Base-by-base conservation (phyloP, 2,113 vertebrate genomes). In the Microcebus murinus region DNA sequence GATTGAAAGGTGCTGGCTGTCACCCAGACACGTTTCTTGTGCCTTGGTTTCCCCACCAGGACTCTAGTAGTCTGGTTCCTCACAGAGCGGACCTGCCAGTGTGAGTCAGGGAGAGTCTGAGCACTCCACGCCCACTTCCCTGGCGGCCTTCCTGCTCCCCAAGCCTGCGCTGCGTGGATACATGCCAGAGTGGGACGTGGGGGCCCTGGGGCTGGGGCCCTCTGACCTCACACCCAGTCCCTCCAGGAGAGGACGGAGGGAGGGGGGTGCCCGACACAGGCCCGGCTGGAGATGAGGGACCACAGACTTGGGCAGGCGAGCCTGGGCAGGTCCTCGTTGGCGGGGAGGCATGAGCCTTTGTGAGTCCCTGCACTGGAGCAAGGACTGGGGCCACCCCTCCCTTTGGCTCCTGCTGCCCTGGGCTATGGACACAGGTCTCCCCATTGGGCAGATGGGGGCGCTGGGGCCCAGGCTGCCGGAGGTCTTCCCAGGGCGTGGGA, bases 241-340 rank as follows among this genome's bases (percentile, higher is more conserved):
- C 77, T 87, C 29, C 52, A 55, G 71, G 86, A 65, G n/a, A 85
- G 77, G 48, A 25, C 23, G 0, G 0, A 50, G 45, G 73, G 76
- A 48, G 76, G 90, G 90, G 42, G 74, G 79, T 31, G 23, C 87
- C 95, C 63, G 93, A 96, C 57, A 25, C 50, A 34, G 87, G 94
- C 87, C 94, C 65, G 34, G 76, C 80, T 1, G 29, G 94, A 97
- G 90, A 39, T 57, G 1, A 57, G 18, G 18, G 20, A 57, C 55
- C 20, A 23, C 61, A 55, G 80, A 14, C 90, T 89, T 85, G 29
- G n/a, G 18, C 48, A 1, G 96, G 96, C 98, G 97, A 97, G 98
- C 96, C 98, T 2, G 2, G 98, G 96, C 98, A 99, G 94, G 98
- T 95, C 97, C 9, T 88, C 13, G 4, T 29, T 12, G 61, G 61